Base-by-base conservation (phyloP, 2,888 invertebrate genomes). In the Drosophila ustulata region DNA sequence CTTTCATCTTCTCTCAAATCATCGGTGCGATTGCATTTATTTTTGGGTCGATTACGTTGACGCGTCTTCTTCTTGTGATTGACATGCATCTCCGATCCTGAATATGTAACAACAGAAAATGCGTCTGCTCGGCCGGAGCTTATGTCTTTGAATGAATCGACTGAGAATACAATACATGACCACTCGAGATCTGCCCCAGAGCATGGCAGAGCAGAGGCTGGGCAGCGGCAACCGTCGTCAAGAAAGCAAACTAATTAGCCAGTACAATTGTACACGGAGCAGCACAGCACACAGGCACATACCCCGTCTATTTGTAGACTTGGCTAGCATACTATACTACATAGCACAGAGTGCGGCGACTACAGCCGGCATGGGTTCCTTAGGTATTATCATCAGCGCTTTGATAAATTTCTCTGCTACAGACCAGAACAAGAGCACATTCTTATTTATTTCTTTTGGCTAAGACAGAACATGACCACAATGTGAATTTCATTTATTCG, bases 11-110 rank as follows among this genome's bases (percentile, higher is more conserved):
- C 43, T 3, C 13, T 47, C 13, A 11, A 26, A 0, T 56, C 65
- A 4, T 46, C 59, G 9, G 41, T 32, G 1, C 76, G 86, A 66
- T 91, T 90, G 13, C 87, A 84, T 66, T 91, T 91, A 67, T 91
- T 91, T 74, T 71, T 84, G 8, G 90, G 79, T 13, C 91, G 78
- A 78, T 91, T 91, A 59, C 91, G 88, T 62, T 80, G 75, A 50
- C 91, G 84, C 0, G 76, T 47, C 52, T 86, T 90, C 59, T 90
- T 91, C 59, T 87, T 89, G 43, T 84, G 82, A 11, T 49, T 71
- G n/a, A 61, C 70, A 51, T 84, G 58, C 83, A 77, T 82, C 49
- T 34, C 52, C 25, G 37, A 25, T 63, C 18, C 37, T 28, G 32
- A 11, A 18, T 46, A 37, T 50, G 9, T 30, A 13, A 39, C 4